Base-by-base conservation (phyloP, 2,888 invertebrate species). In the Blastobasis lacticolella region DNA sequence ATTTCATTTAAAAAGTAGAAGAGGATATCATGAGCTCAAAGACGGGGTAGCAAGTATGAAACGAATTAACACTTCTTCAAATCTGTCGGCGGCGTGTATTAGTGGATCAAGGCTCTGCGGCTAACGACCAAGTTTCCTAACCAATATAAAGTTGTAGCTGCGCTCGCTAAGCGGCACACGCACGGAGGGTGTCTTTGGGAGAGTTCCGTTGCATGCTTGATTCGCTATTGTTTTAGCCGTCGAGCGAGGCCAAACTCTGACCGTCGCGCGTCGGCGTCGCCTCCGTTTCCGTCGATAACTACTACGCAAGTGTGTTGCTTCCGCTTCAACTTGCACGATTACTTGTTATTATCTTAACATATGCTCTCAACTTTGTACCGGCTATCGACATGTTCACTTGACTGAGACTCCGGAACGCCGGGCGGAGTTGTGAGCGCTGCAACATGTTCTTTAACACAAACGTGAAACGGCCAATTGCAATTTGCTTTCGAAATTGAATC, bases 131-230 rank as follows among this genome's bases (percentile, higher is more conserved):
- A 87, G 79, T 85, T 87, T 79, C 74, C 62, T 62, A 73, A 81
- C 78, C 85, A 86, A 86, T 86, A 87, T 85, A 82, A 83, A 86
- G 85, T 86, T 84, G 65, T 68, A 73, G 75, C 70, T 64, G 67
- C 72, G 70, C 75, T 81, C 77, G 67, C 81, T 78, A 75, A 83
- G 78, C 81, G 77, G 76, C 73, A 73, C 81, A 85, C 86, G 83
- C 85, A 84, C 81, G 72, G 80, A 78, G 78, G 78, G 77, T 81
- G 79, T 85, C 81, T 83, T 81, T 76, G 81, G 73, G 71, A 71
- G 81, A 85, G 83, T 86, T 87, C 80, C 78, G 77, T 75, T 81
- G 84, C 84, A 87, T 85, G 81, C 79, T 84, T 82, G 82, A 86
- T 86, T 83, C 78, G 78, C 79, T 79, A 84, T 85, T 86, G 83